Conservation (phyloP, 2,888 invertebrate species). For the Lumbricus terrestris region DNA sequence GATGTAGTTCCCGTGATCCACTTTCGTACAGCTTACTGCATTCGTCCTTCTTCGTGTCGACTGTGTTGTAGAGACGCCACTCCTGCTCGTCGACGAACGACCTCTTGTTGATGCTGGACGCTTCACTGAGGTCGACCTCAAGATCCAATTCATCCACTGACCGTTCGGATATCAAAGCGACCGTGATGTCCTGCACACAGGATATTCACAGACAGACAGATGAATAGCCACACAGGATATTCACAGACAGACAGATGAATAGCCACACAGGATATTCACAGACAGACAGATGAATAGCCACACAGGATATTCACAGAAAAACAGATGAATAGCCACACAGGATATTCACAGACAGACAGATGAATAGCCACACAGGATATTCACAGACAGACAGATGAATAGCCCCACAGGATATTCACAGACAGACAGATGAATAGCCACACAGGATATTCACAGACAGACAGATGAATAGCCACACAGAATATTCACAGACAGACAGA, state of each 20-base stretch:
- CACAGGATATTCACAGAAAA: background rate
- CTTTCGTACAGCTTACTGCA: background rate
- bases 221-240: background rate
- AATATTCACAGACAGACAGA: background rate
- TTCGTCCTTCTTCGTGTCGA: background rate
- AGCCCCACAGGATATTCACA: background rate
- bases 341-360: background rate
- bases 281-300: background rate
- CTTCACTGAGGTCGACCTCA: background rate
- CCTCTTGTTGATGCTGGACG: background rate
- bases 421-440: no score
- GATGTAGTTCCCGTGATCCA: background rate
- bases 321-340: no score
- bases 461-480: no score
- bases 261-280: background rate
- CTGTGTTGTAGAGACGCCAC: background rate
- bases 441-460: background rate
- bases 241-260: no score
- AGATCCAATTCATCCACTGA: conserved; percentile 16
- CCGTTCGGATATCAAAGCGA: background rate
- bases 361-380: background rate
- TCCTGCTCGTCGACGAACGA: conserved; percentile 22
- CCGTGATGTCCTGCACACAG: conserved; percentile 5
- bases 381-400: no score
- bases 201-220: background rate